A percentile compares a stretch with the other conserved stretches of the same genome.
Conservation (phyloP, 2,113 vertebrate species). For the Solea solea region DNA sequence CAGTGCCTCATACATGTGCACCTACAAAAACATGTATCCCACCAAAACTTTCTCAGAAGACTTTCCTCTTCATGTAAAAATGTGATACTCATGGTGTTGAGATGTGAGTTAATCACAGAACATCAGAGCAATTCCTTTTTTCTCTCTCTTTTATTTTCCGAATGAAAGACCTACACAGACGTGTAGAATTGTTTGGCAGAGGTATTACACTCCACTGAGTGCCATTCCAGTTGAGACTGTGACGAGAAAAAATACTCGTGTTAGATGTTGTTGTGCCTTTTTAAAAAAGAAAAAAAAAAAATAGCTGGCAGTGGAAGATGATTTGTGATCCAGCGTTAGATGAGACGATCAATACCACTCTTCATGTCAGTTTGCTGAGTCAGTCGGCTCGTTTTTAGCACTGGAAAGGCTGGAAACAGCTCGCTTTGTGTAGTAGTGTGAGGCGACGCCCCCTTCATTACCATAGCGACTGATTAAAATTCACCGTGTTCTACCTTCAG, state of each 20-base stretch:
- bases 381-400: too few species aligned
- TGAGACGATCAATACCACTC: neutral
- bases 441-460: too few species aligned
- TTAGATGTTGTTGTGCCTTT: neutral
- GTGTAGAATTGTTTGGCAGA: neutral
- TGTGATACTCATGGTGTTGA: neutral
- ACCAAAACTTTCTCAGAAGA: too few species aligned
- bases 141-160: neutral
- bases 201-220: neutral
- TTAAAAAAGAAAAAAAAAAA: neutral
- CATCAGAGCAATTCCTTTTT: neutral
- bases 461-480: neutral
- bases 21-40: too few species aligned
- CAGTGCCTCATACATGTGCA: too few species aligned
- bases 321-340: neutral
- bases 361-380: neutral
- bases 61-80: too few species aligned
- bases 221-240: neutral
- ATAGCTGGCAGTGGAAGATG: neutral
- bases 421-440: neutral
- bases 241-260: neutral
- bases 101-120: neutral
- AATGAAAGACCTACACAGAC: neutral
- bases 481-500: conserved; percentile 36
- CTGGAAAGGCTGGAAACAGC: neutral